Evolutionary conservation across 1,140 invertebrate species (phyloP).

Genomic region (Apis dorsata): DNA sequence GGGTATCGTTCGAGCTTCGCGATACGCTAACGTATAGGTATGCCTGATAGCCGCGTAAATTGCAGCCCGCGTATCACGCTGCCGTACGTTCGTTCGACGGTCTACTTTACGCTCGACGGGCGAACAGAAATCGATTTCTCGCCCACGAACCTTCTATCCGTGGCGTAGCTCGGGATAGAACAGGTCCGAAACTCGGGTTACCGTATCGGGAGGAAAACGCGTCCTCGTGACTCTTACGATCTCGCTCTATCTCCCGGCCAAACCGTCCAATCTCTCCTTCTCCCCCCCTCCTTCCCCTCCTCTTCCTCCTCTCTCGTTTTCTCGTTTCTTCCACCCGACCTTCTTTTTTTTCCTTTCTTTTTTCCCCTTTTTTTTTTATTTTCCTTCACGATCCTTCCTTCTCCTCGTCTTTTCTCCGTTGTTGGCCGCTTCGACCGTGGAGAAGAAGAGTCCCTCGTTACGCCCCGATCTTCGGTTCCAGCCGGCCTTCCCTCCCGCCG

Average conservation of each 20-base stretch:
- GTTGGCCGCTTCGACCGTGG: not conserved
- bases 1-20: constrained; percentile 26
- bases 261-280: not conserved
- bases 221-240: constrained; percentile 11
- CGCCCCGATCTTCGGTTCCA: constrained; percentile 1
- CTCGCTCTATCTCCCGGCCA: not conserved
- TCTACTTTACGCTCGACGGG: constrained; percentile 38
- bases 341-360: not conserved
- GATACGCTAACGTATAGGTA: constrained; percentile 33
- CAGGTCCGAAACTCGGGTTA: constrained; percentile 18
- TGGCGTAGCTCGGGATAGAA: constrained; percentile 13
- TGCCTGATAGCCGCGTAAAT: constrained; percentile 42
- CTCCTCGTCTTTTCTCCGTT: not conserved
- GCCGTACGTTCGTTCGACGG: constrained; percentile 34
- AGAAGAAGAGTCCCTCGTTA: not conserved
- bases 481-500: not conserved
- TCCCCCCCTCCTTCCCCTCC: not conserved
- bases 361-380: not conserved
- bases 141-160: constrained; percentile 13
- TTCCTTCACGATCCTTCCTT: not conserved
- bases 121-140: constrained; percentile 51
- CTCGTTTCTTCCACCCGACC: not conserved
- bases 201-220: constrained; percentile 8
- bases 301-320: not conserved
- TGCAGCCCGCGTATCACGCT: constrained; percentile 41